Conservation (phyloP, 1,140 invertebrate species). For the Plectrocnemia conspersa region DNA sequence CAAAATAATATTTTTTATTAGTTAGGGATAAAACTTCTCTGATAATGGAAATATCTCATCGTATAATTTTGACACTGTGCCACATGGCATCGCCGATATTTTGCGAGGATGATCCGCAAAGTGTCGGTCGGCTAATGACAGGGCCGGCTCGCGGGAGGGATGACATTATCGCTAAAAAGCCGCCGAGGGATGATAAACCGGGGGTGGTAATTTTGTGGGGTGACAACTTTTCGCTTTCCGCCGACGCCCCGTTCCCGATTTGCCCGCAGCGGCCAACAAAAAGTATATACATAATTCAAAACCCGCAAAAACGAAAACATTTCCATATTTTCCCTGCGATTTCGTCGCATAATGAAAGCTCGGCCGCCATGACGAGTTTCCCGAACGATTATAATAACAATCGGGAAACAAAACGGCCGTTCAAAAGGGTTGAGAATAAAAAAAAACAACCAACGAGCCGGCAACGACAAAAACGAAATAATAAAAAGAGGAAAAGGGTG, state of each 20-base stretch:
- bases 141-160: conserved; percentile 18
- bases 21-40: no score
- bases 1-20: no score
- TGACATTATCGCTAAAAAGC: conserved; percentile 18
- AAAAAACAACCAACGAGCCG: neutral
- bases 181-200: conserved; percentile 11
- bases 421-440: conserved; percentile 2
- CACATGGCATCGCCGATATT: conserved; percentile 19
- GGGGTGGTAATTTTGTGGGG: conserved; percentile 20
- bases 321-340: no score
- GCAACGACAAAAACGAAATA: neutral
- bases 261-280: no score
- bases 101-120: conserved; percentile 26
- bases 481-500: conserved; percentile 12
- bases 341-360: no score
- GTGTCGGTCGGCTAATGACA: conserved; percentile 33
- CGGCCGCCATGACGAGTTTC: no score
- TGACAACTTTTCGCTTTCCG: conserved; percentile 18
- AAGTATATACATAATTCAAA: no score
- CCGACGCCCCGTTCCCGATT: no score
- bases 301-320: no score
- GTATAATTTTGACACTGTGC: neutral
- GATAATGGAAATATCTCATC: neutral
- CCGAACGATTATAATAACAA: no score
- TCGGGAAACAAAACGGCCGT: no score